Evolutionary conservation across 2,888 invertebrate genomes (phyloP), one percentile per base, ranked within the genome.

Genomic region (Gibbula magus): DNA sequence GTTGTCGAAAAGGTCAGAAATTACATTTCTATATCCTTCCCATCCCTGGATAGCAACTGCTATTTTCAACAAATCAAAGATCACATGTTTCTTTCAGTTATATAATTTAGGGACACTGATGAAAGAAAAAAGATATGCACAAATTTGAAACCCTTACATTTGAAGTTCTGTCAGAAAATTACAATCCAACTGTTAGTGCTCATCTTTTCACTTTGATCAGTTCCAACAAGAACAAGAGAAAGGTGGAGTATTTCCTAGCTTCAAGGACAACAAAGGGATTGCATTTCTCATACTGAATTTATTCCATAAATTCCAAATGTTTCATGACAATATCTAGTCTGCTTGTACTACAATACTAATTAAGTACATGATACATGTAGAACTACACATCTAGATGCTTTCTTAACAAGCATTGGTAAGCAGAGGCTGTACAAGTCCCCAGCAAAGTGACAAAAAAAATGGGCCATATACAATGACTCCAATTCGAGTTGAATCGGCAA

Each of bases 381-480:
- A 54, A 25, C 45, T 45, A 61, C 13, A 61, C 61, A 61, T 25
- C n/a, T 13, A 61, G 29, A 61, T 25, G 61, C 13, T 25, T 61
- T 61, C 10, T 45, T 45, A 45, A 45, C 5, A 45, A 45, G 45
- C 45, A 45, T 45, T 45, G 45, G 13, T 45, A 45, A 45, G 45
- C 45, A 7, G 13, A 13, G 45, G 45, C 45, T 45, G 45, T 45
- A 45, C 45, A 45, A 61, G 61, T 25, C 29, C 13, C n/a, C 25
- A 61, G 61, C 29, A 29, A 61, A 29, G 61, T 29, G 16, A 61
- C 29, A 61, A 61, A 3, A 20, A 18, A 61, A 61, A 61, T 61
- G 61, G 61, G 61, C 61, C 61, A 61, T 61, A 29, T 61, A 61
- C 61, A 61, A 61, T 61, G 61, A 61, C 61, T 61, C 29, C 61